phyloP scores from a whole-genome alignment of 2,888 invertebrate genomes.

The Pherbina coryleti region DNA sequence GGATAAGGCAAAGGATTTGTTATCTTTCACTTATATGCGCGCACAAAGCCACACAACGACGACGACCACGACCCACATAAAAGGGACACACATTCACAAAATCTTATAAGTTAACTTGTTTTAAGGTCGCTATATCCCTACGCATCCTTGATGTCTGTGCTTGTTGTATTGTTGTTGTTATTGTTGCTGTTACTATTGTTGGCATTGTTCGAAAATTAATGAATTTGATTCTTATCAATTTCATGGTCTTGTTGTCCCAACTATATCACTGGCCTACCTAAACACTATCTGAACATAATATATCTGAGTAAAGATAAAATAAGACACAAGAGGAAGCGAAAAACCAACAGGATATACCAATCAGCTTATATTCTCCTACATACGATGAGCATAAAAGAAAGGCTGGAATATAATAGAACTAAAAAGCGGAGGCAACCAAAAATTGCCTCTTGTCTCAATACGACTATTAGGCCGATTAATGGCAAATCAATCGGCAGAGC shows the following conservation, averaged over 20 bases:
- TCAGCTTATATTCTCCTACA: too few species aligned
- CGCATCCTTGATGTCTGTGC: not conserved
- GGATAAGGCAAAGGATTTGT: constrained; percentile 39
- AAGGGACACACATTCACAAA: not conserved
- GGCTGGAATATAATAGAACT: too few species aligned
- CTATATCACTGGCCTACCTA: too few species aligned
- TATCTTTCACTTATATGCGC: constrained; percentile 27
- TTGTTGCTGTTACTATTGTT: not conserved
- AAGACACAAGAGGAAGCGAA: too few species aligned
- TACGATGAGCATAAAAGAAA: too few species aligned
- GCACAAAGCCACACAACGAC: not conserved
- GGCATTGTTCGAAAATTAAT: constrained; percentile 14
- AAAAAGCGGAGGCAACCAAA: too few species aligned
- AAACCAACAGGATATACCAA: too few species aligned
- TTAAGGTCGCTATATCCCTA: constrained; percentile 1
- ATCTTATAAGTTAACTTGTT: not conserved
- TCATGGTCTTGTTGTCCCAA: not conserved
- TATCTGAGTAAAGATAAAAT: too few species aligned
- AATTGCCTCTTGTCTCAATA: too few species aligned
- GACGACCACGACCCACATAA: not conserved
- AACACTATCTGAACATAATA: too few species aligned
- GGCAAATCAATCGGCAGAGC: too few species aligned
- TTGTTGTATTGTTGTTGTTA: not conserved
- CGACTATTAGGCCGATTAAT: too few species aligned
- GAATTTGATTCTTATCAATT: constrained; percentile 27